Percentiles rank a stretch among this genome's conserved stretches.
These are phyloP conservation scores for Oreochromis niloticus DNA, from an alignment of 2,113 vertebrate genomes.

Conservation along the genomic window DNA sequence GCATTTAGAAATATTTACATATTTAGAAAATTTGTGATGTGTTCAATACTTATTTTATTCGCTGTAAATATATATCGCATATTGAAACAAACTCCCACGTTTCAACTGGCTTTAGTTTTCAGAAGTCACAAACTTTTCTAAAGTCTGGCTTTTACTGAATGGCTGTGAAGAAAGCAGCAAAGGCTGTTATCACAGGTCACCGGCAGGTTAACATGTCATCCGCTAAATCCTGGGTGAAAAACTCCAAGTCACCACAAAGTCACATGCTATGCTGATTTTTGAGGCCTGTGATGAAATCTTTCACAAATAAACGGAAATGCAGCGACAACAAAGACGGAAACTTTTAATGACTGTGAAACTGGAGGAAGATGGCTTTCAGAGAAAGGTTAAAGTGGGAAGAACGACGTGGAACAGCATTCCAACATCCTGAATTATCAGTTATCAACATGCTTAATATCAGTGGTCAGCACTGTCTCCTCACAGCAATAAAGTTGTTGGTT, in stretches of 20 bases:
- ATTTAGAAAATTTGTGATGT: neutral
- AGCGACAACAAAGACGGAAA: neutral
- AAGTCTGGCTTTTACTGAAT: neutral
- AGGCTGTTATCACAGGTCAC: neutral
- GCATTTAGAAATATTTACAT: neutral
- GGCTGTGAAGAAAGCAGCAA: neutral
- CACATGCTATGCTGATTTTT: neutral
- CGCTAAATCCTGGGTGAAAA: neutral
- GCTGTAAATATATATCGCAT: neutral
- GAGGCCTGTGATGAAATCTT: neutral
- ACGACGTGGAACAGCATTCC: neutral
- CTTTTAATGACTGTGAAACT: neutral
- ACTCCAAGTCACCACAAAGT: neutral
- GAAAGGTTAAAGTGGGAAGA: neutral
- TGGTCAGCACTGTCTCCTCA: neutral
- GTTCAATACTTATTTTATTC: neutral
- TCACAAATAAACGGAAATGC: rapidly evolving
- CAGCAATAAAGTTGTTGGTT: neutral
- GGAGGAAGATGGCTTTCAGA: neutral
- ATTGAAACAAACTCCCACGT: neutral
- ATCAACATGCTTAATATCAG: neutral
- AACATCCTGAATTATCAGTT: neutral
- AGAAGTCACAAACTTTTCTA: neutral
- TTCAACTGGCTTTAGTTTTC: neutral
- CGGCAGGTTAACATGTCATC: neutral